Base-by-base conservation (phyloP, 2,113 vertebrate species). In the Oncorhynchus keta region DNA sequence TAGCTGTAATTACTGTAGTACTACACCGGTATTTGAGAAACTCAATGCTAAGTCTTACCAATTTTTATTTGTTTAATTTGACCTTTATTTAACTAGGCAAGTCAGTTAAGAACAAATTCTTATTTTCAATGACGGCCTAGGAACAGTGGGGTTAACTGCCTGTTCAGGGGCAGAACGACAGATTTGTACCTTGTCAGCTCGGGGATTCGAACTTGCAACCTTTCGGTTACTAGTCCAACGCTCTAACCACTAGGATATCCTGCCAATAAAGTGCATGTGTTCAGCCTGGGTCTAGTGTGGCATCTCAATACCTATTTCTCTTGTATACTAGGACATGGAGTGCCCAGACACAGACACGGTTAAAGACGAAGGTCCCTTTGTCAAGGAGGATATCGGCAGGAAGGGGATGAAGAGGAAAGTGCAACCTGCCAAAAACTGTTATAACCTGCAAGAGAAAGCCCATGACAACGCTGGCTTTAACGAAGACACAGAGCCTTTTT, bases 361-460 rank as follows among this genome's bases (percentile, higher is more conserved):
- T 22, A 76, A 83, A 68, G 80, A 83, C 48, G 82, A 84, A 48
- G 70, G 32, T 55, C 35, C 12, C 26, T 71, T 68, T 77, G 51
- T 26, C 67, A 81, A 88, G 18, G 81, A 88, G 81, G 14, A 73
- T 70, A 39, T 6, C 14, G 66, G 80, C 1, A 75, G 80, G 84
- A 87, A 86, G 71, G 72, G 86, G 89, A 76, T 87, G 76, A 30
- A 61, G 26, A 48, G 4, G 3, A 20, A 90, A 12, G 65, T 83
- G 87, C 75, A 82, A 72, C 24, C 55, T n/a, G 75, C 8, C 4
- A 2, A 85, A 14, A 59, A 79, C 65, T 88, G 77, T 57, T 89
- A 88, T 72, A 88, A 88, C 28, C 39, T 83, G 0, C 79, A 86
- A 26, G 91, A 94, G 74, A 92, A 93, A 74, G 91, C 87, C 24